Conservation (phyloP, 2,113 vertebrate species). For the Brachyhypopomus occidentalis region DNA sequence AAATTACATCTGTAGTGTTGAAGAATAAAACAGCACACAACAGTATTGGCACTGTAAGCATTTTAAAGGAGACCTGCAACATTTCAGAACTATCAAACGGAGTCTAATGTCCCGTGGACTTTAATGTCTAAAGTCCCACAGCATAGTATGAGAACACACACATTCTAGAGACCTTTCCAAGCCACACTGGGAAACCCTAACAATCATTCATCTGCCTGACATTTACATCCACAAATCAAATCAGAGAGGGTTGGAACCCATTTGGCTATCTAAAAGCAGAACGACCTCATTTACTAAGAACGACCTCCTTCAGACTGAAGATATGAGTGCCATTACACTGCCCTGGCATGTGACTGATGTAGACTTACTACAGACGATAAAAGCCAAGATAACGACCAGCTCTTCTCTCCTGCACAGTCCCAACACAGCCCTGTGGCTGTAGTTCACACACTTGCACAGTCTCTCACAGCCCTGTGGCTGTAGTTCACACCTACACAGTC, state of each 20-base stretch:
- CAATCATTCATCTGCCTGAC: conserved; percentile 32
- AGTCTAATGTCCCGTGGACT: no score
- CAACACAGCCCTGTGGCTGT: background rate
- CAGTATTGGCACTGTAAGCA: background rate
- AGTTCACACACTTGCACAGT: background rate
- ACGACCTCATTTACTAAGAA: conserved; percentile 25
- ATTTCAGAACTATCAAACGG: no score
- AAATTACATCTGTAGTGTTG: background rate
- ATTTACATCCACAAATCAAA: conserved; percentile 19
- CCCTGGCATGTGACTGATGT: background rate
- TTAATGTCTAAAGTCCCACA: no score
- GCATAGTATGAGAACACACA: no score
- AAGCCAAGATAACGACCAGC: conserved; percentile 58
- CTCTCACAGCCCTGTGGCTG: no score
- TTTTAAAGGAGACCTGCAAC: background rate
- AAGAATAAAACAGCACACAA: background rate
- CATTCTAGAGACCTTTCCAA: conserved; percentile 28
- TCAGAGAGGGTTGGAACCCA: conserved; percentile 11
- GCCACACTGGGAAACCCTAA: conserved; percentile 24
- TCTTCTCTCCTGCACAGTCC: conserved; percentile 25
- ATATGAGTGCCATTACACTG: background rate
- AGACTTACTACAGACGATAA: background rate
- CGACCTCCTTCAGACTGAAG: background rate
- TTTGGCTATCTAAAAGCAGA: conserved; percentile 6
- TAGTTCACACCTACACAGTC: no score